Conservation (phyloP, 2,113 vertebrate genomes). For the Lanius ludovicianus region DNA sequence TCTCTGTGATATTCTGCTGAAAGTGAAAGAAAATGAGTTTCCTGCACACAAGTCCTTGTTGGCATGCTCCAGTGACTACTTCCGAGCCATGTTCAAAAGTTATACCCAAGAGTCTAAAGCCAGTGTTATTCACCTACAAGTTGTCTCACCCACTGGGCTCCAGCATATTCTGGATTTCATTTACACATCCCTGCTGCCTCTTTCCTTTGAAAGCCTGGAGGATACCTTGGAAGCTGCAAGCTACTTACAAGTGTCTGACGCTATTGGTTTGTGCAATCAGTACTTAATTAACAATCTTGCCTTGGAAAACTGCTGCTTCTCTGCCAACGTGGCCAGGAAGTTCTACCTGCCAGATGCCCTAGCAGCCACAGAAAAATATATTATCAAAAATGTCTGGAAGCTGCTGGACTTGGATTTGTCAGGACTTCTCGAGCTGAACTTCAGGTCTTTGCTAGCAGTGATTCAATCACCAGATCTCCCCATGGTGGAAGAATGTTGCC, state of each 20-base stretch:
- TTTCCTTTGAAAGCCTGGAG: conserved; percentile 84
- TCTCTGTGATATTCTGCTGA: conserved; percentile 90
- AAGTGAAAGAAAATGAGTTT: conserved; percentile 85
- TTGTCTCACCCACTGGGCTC: conserved; percentile 81
- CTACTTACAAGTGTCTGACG: conserved; percentile 90
- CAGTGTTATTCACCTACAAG: conserved; percentile 78
- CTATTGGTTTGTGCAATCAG: conserved; percentile 83
- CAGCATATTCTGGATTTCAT: conserved; percentile 90
- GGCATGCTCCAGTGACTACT: conserved; percentile 93
- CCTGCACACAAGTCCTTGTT: conserved; percentile 89
- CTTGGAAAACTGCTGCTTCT: conserved; percentile 84
- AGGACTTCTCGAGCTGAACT: conserved; percentile 83
- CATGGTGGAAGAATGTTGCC: conserved; percentile 76
- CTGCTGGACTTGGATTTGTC: conserved; percentile 73
- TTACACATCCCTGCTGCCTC: conserved; percentile 90
- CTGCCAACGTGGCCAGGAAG: conserved; percentile 85
- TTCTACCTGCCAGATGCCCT: conserved; percentile 79
- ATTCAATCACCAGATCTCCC: conserved; percentile 82
- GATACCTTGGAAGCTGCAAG: conserved; percentile 86
- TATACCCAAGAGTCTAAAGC: conserved; percentile 84
- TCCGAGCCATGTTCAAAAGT: conserved; percentile 91
- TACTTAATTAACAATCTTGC: conserved; percentile 84
- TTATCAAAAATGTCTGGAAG: conserved; percentile 76
- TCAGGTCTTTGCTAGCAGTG: conserved; percentile 77
- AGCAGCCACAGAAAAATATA: conserved; percentile 76